phyloP scores from a whole-genome alignment of 2,113 vertebrate genomes.

The Cyphomyrus plagiostoma region DNA sequence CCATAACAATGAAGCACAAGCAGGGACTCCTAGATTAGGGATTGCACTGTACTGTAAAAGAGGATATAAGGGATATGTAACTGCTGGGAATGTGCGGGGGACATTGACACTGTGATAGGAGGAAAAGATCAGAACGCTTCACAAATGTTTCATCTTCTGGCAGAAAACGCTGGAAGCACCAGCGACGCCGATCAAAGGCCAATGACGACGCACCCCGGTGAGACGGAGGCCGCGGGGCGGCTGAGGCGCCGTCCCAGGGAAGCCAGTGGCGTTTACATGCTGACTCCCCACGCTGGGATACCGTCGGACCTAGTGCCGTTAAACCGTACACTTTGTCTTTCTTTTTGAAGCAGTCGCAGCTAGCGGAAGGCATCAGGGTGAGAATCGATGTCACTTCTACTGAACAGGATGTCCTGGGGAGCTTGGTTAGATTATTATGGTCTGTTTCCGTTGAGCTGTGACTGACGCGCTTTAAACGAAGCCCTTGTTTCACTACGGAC shows the following conservation, averaged over 20 bases:
- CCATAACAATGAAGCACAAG: not conserved
- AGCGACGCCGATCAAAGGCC: constrained; percentile 32
- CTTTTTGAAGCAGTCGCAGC: not conserved
- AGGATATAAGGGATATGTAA: not conserved
- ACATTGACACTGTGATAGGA: not conserved
- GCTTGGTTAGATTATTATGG: not conserved
- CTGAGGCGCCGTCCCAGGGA: not conserved
- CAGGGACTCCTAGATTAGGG: not conserved
- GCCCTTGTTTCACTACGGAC: not conserved
- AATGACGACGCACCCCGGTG: not conserved
- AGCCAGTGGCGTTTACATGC: not conserved
- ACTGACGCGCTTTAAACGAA: not conserved
- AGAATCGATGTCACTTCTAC: not conserved
- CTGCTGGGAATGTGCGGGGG: not conserved
- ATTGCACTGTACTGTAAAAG: not conserved
- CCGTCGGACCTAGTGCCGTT: no score
- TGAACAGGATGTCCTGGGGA: not conserved
- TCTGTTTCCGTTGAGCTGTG: not conserved
- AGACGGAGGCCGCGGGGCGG: not conserved
- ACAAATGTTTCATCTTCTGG: not conserved
- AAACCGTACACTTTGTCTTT: not conserved
- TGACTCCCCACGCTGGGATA: not conserved
- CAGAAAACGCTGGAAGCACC: constrained; percentile 45
- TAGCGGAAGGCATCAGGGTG: not conserved
- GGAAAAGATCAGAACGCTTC: not conserved